Conservation (phyloP, 2,797 vertebrate species). For the Cynopterus sphinx region DNA sequence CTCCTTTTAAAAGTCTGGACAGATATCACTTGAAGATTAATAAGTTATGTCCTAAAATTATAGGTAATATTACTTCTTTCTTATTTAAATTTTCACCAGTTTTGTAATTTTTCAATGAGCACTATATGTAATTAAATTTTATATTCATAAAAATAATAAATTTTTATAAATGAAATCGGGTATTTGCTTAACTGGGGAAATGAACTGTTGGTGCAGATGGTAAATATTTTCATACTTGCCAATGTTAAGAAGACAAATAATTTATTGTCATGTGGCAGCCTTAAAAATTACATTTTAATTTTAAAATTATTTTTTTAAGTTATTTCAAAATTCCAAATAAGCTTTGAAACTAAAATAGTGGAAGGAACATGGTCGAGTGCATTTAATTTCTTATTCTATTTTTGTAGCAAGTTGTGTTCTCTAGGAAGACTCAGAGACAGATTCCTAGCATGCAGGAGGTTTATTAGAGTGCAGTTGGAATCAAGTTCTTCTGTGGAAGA, state of each 20-base stretch:
- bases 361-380: neutral
- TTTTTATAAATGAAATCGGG: conserved; percentile 43
- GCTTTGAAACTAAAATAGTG: neutral
- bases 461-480: fast-evolving
- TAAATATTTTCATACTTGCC: conserved; percentile 20
- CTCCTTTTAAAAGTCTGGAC: neutral
- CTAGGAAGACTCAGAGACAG: neutral
- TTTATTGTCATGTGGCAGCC: neutral
- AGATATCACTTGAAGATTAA: neutral
- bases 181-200: neutral
- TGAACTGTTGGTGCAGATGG: conserved; percentile 13
- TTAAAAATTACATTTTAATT: neutral
- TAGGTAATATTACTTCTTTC: neutral
- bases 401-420: neutral
- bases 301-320: neutral
- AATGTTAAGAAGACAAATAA: conserved; percentile 27
- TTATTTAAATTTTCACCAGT: neutral
- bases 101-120: conserved; percentile 9
- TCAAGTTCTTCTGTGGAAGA: neutral
- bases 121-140: neutral
- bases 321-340: neutral
- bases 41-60: neutral
- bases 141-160: neutral
- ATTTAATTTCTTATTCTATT: neutral
- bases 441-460: too few species aligned